These are phyloP conservation scores for Allophyes oxyacanthae DNA, from an alignment of 2,888 invertebrate species.

Conservation along the genomic window DNA sequence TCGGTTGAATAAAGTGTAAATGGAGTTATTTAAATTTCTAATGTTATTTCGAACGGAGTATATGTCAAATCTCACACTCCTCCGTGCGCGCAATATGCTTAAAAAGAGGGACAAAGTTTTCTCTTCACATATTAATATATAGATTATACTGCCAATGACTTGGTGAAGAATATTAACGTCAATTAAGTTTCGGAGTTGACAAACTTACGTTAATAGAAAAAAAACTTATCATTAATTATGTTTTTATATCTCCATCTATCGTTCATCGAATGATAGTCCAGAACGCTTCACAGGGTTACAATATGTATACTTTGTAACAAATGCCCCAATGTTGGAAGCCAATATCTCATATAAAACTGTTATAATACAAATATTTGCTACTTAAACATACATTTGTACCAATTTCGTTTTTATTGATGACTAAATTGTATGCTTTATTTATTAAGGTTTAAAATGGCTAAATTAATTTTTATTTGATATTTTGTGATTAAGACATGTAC, in stretches of 20 bases:
- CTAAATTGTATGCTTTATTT: constrained; percentile 17
- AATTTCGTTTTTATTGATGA: constrained; percentile 4
- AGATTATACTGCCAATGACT: too few relatives aligned
- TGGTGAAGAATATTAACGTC: constrained; percentile 1
- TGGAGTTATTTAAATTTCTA: too few relatives aligned
- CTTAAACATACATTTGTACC: constrained; percentile 14
- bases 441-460: constrained; percentile 10
- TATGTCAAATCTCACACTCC: too few relatives aligned
- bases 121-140: too few relatives aligned
- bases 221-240: constrained; percentile 15
- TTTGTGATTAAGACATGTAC: constrained; percentile 22
- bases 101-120: too few relatives aligned
- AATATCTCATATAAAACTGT: constrained; percentile 21
- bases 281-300: constrained; percentile 41
- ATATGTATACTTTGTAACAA: constrained; percentile 38
- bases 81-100: too few relatives aligned
- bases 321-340: constrained; percentile 45
- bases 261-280: constrained; percentile 23
- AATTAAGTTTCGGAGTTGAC: constrained; percentile 18
- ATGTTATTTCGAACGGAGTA: too few relatives aligned
- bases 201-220: neutral
- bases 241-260: constrained; percentile 28
- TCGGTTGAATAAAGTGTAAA: too few relatives aligned
- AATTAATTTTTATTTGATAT: constrained; percentile 24
- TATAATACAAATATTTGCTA: constrained; percentile 14